Evolutionary conservation across 1,140 invertebrate genomes (phyloP).

Genomic region (Cydia pomonella): DNA sequence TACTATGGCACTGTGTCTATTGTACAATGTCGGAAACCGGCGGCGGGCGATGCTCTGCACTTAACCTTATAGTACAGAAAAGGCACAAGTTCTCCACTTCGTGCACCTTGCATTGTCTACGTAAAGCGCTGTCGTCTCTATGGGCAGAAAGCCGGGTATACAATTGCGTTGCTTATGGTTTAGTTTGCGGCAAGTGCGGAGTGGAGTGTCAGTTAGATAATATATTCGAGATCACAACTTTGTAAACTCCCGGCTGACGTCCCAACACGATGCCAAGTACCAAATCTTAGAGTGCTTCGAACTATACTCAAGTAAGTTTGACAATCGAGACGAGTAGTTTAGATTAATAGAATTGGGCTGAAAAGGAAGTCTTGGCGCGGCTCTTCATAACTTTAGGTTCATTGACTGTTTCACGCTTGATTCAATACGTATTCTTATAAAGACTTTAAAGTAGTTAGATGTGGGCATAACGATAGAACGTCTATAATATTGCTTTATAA

Average conservation of each 20-base stretch:
- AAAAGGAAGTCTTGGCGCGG: neutral
- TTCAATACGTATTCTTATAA: neutral
- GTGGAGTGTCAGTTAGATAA: conserved; percentile 17
- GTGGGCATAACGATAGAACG: neutral
- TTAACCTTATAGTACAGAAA: no score
- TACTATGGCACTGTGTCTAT: no score
- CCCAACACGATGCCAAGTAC: conserved; percentile 26
- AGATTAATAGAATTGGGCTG: conserved; percentile 28
- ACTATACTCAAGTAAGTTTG: conserved; percentile 23
- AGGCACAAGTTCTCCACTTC: no score
- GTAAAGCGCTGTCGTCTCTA: neutral
- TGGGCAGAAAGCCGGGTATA: neutral
- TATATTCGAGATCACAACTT: conserved; percentile 37
- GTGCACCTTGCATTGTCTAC: neutral
- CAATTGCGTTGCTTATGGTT: conserved; percentile 1
- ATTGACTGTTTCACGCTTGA: neutral
- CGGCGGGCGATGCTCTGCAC: no score
- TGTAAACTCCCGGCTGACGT: conserved; percentile 22
- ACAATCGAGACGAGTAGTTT: conserved; percentile 33
- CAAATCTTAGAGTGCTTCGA: conserved; percentile 24
- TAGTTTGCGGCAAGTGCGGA: neutral
- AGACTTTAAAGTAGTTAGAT: neutral
- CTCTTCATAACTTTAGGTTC: neutral
- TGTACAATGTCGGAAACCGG: no score
- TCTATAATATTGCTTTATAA: neutral